Evolutionary conservation across 2,797 vertebrate species (phyloP).

Genomic region (Typhlichthys subterraneus): DNA sequence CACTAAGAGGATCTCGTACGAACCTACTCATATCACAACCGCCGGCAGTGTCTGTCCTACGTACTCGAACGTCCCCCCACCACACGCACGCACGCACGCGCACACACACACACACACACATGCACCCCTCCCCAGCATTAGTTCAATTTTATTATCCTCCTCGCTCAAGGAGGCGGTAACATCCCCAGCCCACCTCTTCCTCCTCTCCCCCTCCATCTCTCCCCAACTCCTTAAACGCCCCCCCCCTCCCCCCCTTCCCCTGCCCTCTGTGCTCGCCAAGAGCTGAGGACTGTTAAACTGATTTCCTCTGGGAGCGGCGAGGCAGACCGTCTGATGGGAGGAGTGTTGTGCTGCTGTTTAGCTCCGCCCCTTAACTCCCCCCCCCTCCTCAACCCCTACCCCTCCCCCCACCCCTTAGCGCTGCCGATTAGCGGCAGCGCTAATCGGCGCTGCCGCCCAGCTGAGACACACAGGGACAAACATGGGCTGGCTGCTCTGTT

Average conservation of each 20-base stretch:
- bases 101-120: slow-evolving; percentile 46
- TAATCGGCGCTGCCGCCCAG: slow-evolving; percentile 36
- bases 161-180: slow-evolving; percentile 75
- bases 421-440: too few species aligned
- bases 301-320: slow-evolving; percentile 79
- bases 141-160: slow-evolving; percentile 79
- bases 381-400: slow-evolving; percentile 34
- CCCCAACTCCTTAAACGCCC: slow-evolving; percentile 13
- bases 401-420: too few species aligned
- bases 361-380: slow-evolving; percentile 25
- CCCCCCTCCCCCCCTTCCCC: slow-evolving; percentile 53
- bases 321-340: slow-evolving; percentile 78
- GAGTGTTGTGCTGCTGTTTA: slow-evolving; percentile 59
- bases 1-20: slow-evolving; percentile 66
- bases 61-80: slow-evolving; percentile 2
- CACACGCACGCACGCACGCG: background rate
- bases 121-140: slow-evolving; percentile 74
- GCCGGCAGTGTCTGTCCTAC: too few species aligned
- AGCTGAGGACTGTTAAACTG: slow-evolving; percentile 82
- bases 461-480: slow-evolving; percentile 57
- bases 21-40: slow-evolving; percentile 42
- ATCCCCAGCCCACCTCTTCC: slow-evolving; percentile 33
- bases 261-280: slow-evolving; percentile 64
- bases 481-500: slow-evolving; percentile 51
- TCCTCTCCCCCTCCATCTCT: slow-evolving; percentile 9